A percentile compares a stretch with the other conserved stretches of the same genome.
Conservation (phyloP, 2,797 vertebrate species). For the Odontamblyopus lacepedii region DNA sequence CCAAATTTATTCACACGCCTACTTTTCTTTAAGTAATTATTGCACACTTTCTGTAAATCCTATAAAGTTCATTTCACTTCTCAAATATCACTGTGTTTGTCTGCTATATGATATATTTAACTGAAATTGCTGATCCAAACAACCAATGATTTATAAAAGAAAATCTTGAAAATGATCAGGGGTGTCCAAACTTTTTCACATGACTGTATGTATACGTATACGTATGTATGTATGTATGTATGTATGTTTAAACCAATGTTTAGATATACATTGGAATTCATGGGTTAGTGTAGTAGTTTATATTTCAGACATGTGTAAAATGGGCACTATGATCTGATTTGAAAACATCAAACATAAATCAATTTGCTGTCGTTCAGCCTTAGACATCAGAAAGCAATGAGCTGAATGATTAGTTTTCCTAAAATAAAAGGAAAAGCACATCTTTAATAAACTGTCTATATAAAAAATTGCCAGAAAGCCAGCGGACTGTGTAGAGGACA, state of each 20-base stretch:
- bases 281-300: neutral
- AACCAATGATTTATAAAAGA: no score
- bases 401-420: neutral
- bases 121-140: no score
- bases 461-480: constrained; percentile 12
- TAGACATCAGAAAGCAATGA: neutral
- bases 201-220: no score
- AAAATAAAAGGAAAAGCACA: neutral
- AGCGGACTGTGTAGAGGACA: constrained; percentile 33
- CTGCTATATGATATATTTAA: no score
- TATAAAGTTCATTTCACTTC: no score
- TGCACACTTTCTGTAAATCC: no score
- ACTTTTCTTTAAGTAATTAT: no score
- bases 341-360: neutral
- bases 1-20: no score
- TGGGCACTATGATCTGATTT: neutral
- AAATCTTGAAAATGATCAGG: no score
- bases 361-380: neutral
- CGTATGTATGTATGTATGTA: no score
- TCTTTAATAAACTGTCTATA: constrained; percentile 2
- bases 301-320: neutral
- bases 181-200: no score
- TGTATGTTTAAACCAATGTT: neutral
- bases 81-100: no score
- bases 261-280: neutral